Base-by-base conservation (phyloP, 2,888 invertebrate species). In the Malthinus flaveolus region DNA sequence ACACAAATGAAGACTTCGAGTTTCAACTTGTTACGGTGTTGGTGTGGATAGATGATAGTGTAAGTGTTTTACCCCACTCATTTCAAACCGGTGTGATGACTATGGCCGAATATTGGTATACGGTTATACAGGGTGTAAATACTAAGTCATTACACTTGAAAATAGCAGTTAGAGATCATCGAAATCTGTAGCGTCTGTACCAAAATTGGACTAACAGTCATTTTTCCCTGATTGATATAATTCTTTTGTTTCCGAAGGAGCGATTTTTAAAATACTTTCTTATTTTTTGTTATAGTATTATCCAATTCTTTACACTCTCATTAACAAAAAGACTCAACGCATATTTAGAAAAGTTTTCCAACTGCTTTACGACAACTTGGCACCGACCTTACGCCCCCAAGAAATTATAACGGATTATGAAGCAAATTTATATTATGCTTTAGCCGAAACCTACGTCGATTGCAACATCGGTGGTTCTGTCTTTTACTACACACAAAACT, bases 331-430 rank as follows among this genome's bases (percentile, higher is more conserved):
- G 58, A 68, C 75, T 0, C 73, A 72, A 52, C 72, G 71, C 11
- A 71, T 78, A 54, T 77, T 75, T 61, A 70, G 68, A 35, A 69
- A 71, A 56, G 69, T 78, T 3, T 77, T 78, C 57, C 56, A 64
- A 3, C 73, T 73, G 39, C 64, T 78, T 1, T 71, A 71, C 47
- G 69, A 73, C 44, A 66, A 57, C 23, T 51, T 77, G 3, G 76
- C 75, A 0, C 75, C 76, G 1, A 64, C 69, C 32, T 57, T 78
- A 13, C 62, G 73, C 7, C 78, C 77, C 0, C 66, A 68, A 3
- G 76, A 78, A 68, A 78, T 78, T 10, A 71, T 78, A 23, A 77
- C 77, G 3, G 77, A 77, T 57, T 78, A 75, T 55, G 77, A 78
- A 67, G 72, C 74, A 0, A 71, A 72, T 49, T 58, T 78, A 1